A percentile compares a stretch with the other conserved stretches of the same genome.
phyloP scores from a whole-genome alignment of 1,140 invertebrate species.

The Caligus rogercresseyi region DNA sequence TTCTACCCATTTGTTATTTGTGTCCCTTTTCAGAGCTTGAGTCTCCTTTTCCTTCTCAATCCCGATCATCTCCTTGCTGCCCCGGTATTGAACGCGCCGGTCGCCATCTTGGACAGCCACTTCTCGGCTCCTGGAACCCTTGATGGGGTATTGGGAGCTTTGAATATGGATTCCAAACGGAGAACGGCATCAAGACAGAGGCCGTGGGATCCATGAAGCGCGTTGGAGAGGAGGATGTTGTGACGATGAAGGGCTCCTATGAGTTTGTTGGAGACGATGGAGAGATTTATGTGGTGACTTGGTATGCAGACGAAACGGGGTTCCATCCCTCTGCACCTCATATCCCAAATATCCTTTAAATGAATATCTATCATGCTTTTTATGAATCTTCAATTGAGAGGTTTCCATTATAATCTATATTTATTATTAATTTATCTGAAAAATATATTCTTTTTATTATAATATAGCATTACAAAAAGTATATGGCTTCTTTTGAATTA shows the following conservation, averaged over 20 bases:
- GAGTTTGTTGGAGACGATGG: slow-evolving; percentile 6
- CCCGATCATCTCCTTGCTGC: too few relatives aligned
- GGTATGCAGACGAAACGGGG: slow-evolving; percentile 16
- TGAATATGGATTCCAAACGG: slow-evolving; percentile 1
- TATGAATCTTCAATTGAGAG: too few relatives aligned
- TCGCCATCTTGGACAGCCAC: not conserved
- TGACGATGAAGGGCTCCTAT: slow-evolving; percentile 3
- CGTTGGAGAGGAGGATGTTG: slow-evolving; percentile 5
- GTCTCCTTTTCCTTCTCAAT: too few relatives aligned
- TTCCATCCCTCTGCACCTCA: slow-evolving; percentile 12
- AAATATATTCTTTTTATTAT: too few relatives aligned
- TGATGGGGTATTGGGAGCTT: slow-evolving; percentile 4
- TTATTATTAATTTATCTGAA: too few relatives aligned
- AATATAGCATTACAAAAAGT: too few relatives aligned
- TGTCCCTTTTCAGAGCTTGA: too few relatives aligned
- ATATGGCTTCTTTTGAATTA: too few relatives aligned
- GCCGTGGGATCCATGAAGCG: not conserved
- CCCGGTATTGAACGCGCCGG: not conserved
- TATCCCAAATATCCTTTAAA: not conserved
- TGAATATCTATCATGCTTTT: too few relatives aligned
- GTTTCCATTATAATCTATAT: too few relatives aligned
- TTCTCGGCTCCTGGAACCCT: not conserved
- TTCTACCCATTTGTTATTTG: too few relatives aligned
- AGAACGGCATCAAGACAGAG: slow-evolving; percentile 14
- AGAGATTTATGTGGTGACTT: not conserved